phyloP scores from a whole-genome alignment of 1,140 invertebrate genomes.

The Pissodes strobi region DNA sequence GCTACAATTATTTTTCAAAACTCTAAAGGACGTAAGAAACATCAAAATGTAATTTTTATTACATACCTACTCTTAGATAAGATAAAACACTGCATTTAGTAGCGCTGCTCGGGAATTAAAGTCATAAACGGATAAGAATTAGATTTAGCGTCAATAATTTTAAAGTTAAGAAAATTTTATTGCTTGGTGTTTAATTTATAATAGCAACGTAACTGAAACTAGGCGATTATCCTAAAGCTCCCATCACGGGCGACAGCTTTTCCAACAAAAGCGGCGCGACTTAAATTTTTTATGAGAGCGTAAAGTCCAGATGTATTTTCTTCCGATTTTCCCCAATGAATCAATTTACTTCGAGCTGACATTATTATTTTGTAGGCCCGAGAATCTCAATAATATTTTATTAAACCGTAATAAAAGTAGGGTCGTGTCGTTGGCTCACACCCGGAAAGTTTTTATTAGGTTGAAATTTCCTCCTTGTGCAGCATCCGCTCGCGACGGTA shows the following conservation, averaged over 20 bases:
- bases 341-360: constrained; percentile 14
- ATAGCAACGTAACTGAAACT: constrained; percentile 10
- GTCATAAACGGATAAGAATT: constrained; percentile 27
- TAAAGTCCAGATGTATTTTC: constrained; percentile 23
- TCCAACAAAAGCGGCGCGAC: not conserved
- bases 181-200: constrained; percentile 24
- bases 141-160: constrained; percentile 35
- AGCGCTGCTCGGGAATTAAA: constrained; percentile 25
- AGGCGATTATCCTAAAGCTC: constrained; percentile 10
- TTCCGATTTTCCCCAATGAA: constrained; percentile 12
- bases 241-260: constrained; percentile 10
- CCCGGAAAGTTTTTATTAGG: constrained; percentile 34
- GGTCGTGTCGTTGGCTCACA: constrained; percentile 18
- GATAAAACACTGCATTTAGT: constrained; percentile 26
- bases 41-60: constrained; percentile 15
- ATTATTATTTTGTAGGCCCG: constrained; percentile 33
- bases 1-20: constrained; percentile 16
- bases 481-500: constrained; percentile 11
- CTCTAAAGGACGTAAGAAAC: constrained; percentile 12
- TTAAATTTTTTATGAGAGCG: constrained; percentile 24
- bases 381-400: constrained; percentile 37
- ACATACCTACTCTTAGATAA: constrained; percentile 15
- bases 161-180: constrained; percentile 25
- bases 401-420: constrained; percentile 36
- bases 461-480: constrained; percentile 31